Conservation (phyloP, 2,797 vertebrate genomes). For the Picus viridis region DNA sequence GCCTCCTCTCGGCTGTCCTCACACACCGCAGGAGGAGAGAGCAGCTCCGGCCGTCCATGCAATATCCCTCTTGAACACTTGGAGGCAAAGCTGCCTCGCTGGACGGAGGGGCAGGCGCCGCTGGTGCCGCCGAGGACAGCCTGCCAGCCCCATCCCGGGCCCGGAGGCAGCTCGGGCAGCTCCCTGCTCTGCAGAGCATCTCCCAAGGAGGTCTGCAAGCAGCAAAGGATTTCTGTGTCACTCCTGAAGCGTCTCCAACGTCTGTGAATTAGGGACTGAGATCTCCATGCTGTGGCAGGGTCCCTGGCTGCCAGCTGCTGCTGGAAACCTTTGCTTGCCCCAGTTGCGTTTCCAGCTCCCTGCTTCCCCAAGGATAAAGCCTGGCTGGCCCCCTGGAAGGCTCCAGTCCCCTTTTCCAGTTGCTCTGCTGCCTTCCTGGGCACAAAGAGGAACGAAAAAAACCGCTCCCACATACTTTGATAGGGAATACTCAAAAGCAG, state of each 20-base stretch:
- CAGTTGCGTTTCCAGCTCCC: background rate
- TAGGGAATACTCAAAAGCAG: too few relatives aligned
- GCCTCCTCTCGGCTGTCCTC: background rate
- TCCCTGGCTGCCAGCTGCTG: background rate
- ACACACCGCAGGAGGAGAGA: background rate
- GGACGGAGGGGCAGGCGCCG: background rate
- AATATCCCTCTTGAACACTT: background rate
- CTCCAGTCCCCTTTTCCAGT: background rate
- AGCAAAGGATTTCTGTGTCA: background rate
- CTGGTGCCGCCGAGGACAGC: background rate
- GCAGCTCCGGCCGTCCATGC: fast-evolving
- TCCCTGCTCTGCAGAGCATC: background rate
- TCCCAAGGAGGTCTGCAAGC: background rate
- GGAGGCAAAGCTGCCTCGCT: slow-evolving; percentile 25
- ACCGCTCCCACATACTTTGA: too few relatives aligned
- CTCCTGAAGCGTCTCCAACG: background rate
- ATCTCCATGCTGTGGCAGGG: background rate
- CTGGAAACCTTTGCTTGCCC: background rate
- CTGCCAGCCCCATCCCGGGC: background rate
- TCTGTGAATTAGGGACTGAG: background rate
- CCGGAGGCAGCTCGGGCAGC: background rate
- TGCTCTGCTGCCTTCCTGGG: background rate
- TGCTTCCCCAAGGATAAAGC: background rate
- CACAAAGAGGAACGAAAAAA: background rate
- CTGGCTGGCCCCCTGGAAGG: too few relatives aligned